A percentile compares a stretch with the other conserved stretches of the same genome.
Conservation (phyloP, 2,888 invertebrate species). For the Cerastoderma edule region DNA sequence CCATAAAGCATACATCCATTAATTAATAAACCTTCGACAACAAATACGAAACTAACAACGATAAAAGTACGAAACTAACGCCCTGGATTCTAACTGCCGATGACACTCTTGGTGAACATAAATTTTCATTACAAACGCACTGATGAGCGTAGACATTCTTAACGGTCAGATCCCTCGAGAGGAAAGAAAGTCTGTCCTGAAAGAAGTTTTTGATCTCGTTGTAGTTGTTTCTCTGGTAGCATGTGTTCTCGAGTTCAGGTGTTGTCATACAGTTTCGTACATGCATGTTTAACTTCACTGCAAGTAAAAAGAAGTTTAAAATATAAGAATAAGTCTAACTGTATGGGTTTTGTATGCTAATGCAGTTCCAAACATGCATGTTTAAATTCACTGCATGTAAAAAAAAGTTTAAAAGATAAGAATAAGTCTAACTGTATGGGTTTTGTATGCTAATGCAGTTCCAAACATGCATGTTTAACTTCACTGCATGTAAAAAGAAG, state of each 20-base stretch:
- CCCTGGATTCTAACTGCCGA: not conserved
- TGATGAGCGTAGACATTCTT: not conserved
- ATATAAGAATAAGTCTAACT: no score
- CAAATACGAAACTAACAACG: constrained; percentile 19
- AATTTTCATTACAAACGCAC: constrained; percentile 18
- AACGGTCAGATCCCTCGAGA: not conserved
- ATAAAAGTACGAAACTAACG: constrained; percentile 14
- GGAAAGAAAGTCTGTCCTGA: constrained; percentile 6
- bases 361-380: no score
- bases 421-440: no score
- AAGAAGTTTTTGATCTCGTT: constrained; percentile 9
- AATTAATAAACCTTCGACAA: constrained; percentile 8
- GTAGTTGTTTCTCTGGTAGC: constrained; percentile 15
- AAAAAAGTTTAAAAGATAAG: no score
- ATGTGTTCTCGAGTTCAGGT: constrained; percentile 6
- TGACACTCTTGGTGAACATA: constrained; percentile 1
- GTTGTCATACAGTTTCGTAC: constrained; percentile 6
- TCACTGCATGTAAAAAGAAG: no score
- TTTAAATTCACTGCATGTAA: no score
- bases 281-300: constrained; percentile 22
- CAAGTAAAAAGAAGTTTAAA: constrained; percentile 6
- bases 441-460: no score
- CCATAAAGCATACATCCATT: no score
- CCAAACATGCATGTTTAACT: no score
- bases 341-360: no score